Percentiles rank a stretch among this genome's conserved stretches.
phyloP scores from a whole-genome alignment of 2,888 invertebrate genomes.

The Dugesia japonica region DNA sequence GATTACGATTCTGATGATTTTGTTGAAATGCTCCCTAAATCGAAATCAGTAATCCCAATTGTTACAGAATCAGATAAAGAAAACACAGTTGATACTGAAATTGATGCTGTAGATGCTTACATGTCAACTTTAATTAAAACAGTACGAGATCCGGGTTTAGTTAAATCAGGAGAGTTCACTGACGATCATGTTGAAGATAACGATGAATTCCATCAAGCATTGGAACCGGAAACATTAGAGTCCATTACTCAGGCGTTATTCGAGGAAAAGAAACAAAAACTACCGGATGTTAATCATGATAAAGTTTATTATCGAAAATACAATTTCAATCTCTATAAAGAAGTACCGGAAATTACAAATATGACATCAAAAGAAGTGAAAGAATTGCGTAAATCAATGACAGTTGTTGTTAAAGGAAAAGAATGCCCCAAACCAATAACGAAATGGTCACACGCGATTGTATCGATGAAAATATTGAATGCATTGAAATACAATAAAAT shows the following conservation, averaged over 20 bases:
- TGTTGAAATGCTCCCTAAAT: neutral
- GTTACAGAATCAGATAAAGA: neutral
- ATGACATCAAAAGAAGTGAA: conserved; percentile 7
- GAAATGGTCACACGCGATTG: conserved; percentile 2
- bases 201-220: neutral
- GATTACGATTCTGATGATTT: conserved; percentile 10
- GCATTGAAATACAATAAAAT: conserved; percentile 20
- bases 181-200: neutral
- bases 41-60: neutral
- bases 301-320: conserved; percentile 16
- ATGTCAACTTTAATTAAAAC: neutral
- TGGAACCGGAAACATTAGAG: neutral
- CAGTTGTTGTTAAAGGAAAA: neutral
- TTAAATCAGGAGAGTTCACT: neutral
- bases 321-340: conserved; percentile 2
- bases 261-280: conserved; percentile 17
- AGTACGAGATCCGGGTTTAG: neutral
- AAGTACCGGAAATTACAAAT: conserved; percentile 1
- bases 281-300: conserved; percentile 1
- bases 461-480: neutral
- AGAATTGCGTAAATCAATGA: neutral
- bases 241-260: neutral
- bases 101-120: neutral
- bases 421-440: conserved; percentile 22
- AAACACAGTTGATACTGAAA: neutral